Base-by-base conservation (phyloP, 2,888 invertebrate species). In the Amaurobius ferox region DNA sequence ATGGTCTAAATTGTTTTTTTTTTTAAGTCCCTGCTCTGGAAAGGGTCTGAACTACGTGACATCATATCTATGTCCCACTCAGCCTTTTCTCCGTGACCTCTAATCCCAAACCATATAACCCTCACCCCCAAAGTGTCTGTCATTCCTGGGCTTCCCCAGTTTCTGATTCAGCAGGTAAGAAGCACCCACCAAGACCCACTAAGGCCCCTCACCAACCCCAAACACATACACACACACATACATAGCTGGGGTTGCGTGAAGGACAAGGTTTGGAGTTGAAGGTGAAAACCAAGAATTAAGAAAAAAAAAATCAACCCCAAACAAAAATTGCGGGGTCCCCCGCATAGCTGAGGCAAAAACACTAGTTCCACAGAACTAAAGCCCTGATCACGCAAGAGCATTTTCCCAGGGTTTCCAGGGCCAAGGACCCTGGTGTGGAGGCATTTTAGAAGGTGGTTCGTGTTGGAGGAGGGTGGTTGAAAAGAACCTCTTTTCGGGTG, bases 331-430 rank as follows among this genome's bases (percentile, higher is more conserved):
- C 44, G 9, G 44, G 44, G 9, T 44, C 44, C 44, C n/a, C n/a
- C 16, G 44, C 44, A 44, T 44, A 44, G 44, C 44, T 16, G n/a
- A 9, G 6, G 44, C 44, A 44, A 16, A 44, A 44, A 44, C 44
- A 44, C 44, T 44, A 44, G 44, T 44, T 44, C 44, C 16, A 16
- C 9, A 44, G 44, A 44, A 44, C 2, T 44, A 44, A 44, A 44
- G 44, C 11, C 44, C 6, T 44, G 44, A 44, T 5, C 44, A 44
- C 6, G 44, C 44, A 44, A 16, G 44, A 44, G 11, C 44, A 7
- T 44, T 44, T 44, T 44, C 44, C 44, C 44, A 44, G 44, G 44
- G 11, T 44, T 44, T 44, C 44, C 44, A 44, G 44, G 44, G 44
- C 44, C 44, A 44, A 44, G 44, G 44, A 44, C 44, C 44, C 44